Evolutionary conservation across 2,888 invertebrate genomes (phyloP), one percentile per base, ranked within the genome.

Genomic region (Drepanosiphum platanoidis): DNA sequence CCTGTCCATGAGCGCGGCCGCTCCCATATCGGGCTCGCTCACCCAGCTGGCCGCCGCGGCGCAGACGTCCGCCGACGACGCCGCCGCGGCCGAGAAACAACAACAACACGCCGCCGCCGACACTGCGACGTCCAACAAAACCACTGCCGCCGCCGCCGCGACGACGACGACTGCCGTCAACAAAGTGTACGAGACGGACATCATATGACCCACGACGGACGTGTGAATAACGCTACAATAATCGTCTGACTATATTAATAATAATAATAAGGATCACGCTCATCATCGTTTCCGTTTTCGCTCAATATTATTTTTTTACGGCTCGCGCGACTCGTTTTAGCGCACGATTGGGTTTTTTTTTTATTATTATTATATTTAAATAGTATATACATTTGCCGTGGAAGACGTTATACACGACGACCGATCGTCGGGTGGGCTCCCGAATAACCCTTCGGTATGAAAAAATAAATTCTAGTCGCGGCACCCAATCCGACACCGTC

Each of bases 141-240:
- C 86, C 13, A 27, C 88, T 52, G 87, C 87, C 70, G 86, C 87
- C 72, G 88, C 87, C 81, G 88, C 87, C 86, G 64, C 72, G 81
- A 86, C 88, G 86, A 84, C 87, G 82, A 36, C 86, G 58, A 84
- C 87, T 70, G 79, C 89, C 66, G 94, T 93, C 78, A 95, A 92
- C 89, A 95, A 95, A 91, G 94, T 96, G 88, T 97, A 96, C 90
- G 96, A 97, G 92, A 97, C 97, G 88, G 97, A 97, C 90, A 97
- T 97, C 91, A 95, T 97, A 93, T 97, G 95, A 95, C 93, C 84
- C 71, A 81, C 39, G 71, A 81, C 81, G 30, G 81, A 81, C 39
- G 81, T 81, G 39, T 81, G 58, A 81, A 52, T n/a, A n/a, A 9
- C 30, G 27, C 11, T 1, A 61, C 61, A 8, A 61, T n/a, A n/a